A percentile compares a stretch with the other conserved stretches of the same genome.
phyloP scores from a whole-genome alignment of 37 sponge, comb jelly and placozoan genomes.

The Theonella swinhoei region DNA sequence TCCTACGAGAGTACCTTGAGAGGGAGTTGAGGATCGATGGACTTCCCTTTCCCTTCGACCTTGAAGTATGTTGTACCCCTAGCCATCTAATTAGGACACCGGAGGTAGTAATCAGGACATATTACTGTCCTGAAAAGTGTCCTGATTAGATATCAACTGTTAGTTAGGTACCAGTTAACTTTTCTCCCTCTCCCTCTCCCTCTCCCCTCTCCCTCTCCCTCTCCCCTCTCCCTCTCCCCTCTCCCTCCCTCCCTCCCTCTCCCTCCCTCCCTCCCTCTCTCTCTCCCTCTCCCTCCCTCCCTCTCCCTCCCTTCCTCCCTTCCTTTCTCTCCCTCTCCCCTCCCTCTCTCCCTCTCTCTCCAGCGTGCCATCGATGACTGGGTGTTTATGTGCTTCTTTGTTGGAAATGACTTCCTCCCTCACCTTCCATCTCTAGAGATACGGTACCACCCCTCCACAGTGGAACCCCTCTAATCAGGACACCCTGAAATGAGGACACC shows the following conservation, averaged over 20 bases:
- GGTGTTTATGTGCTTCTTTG: conserved; percentile 99
- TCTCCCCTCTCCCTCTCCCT: neutral
- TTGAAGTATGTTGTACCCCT: conserved; percentile 50
- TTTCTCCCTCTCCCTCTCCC: neutral
- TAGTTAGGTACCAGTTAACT: neutral
- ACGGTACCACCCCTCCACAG: neutral
- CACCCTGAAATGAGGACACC: too few relatives aligned
- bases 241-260: neutral
- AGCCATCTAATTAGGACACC: neutral
- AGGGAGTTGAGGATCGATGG: conserved; percentile 83
- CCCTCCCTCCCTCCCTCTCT: neutral
- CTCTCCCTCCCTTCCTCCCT: neutral
- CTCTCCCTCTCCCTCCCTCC: conserved; percentile 5
- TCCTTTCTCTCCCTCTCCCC: too few relatives aligned
- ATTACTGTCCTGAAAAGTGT: too few relatives aligned
- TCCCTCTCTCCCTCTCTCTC: neutral
- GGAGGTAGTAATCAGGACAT: neutral
- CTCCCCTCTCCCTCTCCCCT: conserved; percentile 5
- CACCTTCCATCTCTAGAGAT: conserved; percentile 98
- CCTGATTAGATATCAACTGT: neutral
- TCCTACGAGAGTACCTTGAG: conserved; percentile 97
- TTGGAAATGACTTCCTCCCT: conserved; percentile 99
- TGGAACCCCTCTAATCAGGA: too few relatives aligned
- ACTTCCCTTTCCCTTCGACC: conserved; percentile 85
- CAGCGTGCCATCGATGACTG: conserved; percentile 98